A percentile compares a stretch with the other conserved stretches of the same genome.
phyloP scores from a whole-genome alignment of 2,888 invertebrate species.

The Drosophila flavopinicola region DNA sequence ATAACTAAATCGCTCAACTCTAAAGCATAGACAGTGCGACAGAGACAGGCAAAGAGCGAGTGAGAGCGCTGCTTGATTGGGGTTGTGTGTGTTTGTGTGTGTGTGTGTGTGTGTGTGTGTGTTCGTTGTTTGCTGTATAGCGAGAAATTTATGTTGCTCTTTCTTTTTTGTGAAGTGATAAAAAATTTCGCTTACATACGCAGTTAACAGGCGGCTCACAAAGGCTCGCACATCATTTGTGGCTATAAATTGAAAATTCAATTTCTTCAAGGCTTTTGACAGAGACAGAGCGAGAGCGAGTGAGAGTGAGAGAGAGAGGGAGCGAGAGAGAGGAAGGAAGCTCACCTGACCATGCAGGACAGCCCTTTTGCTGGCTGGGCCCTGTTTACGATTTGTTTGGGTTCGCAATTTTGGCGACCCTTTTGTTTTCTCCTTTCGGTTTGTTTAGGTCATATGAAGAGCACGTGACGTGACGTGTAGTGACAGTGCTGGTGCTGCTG shows the following conservation, averaged over 20 bases:
- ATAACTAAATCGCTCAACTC: no score
- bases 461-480: slow-evolving; percentile 53
- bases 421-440: slow-evolving; percentile 41
- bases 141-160: slow-evolving; percentile 79
- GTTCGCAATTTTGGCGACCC: slow-evolving; percentile 53
- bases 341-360: slow-evolving; percentile 40
- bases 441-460: slow-evolving; percentile 58
- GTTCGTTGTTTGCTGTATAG: slow-evolving; percentile 34
- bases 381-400: slow-evolving; percentile 75
- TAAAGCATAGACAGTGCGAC: slow-evolving; percentile 7
- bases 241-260: slow-evolving; percentile 81
- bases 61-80: slow-evolving; percentile 29
- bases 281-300: neutral
- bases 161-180: slow-evolving; percentile 82
- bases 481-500: slow-evolving; percentile 27
- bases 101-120: slow-evolving; percentile 1
- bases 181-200: slow-evolving; percentile 80
- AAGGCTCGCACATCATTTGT: slow-evolving; percentile 67
- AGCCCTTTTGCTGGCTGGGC: slow-evolving; percentile 1
- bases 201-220: slow-evolving; percentile 56
- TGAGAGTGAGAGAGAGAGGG: neutral
- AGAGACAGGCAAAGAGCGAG: neutral
- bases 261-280: slow-evolving; percentile 67
- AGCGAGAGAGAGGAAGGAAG: neutral
- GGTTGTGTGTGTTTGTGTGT: slow-evolving; percentile 7